Evolutionary conservation across 1,140 invertebrate species (phyloP), one percentile per base, ranked within the genome.

Genomic region (Cydia amplana): DNA sequence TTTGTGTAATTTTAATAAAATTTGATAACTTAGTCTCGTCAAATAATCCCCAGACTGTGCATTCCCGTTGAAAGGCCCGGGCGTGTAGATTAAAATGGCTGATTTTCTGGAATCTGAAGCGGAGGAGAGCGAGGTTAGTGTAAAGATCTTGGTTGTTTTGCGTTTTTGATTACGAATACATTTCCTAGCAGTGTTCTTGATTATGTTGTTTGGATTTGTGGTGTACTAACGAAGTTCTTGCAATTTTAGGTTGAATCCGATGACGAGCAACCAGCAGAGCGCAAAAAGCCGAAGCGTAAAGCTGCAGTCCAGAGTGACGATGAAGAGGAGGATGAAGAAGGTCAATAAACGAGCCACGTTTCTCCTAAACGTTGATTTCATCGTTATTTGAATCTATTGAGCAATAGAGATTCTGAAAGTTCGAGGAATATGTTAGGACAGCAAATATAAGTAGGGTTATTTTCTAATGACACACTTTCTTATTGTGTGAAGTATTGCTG

Each of bases 91-190:
- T 70, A 84, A 75, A 63, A 96, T 97, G 96, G 95, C 96, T 46
- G 96, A 97, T 88, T 97, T 97, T 90, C 88, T 97, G 70, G 96
- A 97, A 78, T 96, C 96, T 1, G 96, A 97, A 90, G 96, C 97
- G 2, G 96, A 97, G 84, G 96, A 97, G 89, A 97, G 95, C 87
- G 96, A 96, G 94, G 96, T 96, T 93, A 94, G 93, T 94, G 80
- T 36, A 80, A 81, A 79, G 73, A 73, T 73, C 73, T 78, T 72
- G 81, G 78, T 83, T 84, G 78, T 80, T 60, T 78, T 82, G 76
- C 72, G 55, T 77, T 65, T 81, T 81, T 80, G 82, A 86, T 83
- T 86, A 84, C 83, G 82, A 77, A 73, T 78, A 76, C 67, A 36
- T 40, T 79, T 77, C 64, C 10, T 43, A 73, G 49, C 16, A 25